Evolutionary conservation across 2,888 invertebrate species (phyloP).

Genomic region (Willowsia nigromaculata): DNA sequence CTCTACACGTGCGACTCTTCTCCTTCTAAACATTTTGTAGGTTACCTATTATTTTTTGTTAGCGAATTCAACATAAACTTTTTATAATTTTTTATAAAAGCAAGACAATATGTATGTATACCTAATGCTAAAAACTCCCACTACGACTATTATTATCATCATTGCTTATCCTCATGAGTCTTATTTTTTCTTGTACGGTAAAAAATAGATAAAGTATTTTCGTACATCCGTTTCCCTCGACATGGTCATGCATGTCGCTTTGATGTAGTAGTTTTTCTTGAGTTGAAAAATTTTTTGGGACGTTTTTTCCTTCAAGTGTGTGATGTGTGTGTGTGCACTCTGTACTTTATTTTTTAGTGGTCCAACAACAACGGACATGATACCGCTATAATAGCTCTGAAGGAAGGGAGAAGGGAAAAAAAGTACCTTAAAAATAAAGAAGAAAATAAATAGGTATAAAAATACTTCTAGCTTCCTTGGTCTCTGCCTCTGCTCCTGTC

Average conservation of each 20-base stretch:
- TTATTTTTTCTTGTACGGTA: neutral
- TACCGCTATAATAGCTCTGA: constrained; percentile 59
- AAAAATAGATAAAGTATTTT: constrained; percentile 23
- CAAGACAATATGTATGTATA: neutral
- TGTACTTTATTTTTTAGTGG: constrained; percentile 40
- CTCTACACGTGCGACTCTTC: neutral
- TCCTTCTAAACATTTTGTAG: neutral
- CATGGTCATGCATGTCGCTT: constrained; percentile 18
- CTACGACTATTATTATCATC: neutral
- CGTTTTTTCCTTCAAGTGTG: neutral
- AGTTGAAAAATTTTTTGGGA: constrained; percentile 15
- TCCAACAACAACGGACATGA: constrained; percentile 65
- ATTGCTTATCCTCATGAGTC: neutral
- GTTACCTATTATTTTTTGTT: neutral
- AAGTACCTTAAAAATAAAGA: constrained; percentile 36
- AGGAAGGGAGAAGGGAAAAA: neutral
- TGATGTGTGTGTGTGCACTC: neutral
- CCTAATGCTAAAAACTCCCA: neutral
- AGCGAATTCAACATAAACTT: neutral
- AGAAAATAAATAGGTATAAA: neutral
- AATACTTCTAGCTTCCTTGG: neutral
- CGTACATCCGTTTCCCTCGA: constrained; percentile 46
- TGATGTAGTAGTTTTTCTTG: neutral
- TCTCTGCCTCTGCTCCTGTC: neutral
- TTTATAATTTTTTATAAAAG: neutral